phyloP scores from a whole-genome alignment of 2,113 vertebrate genomes.

The Pandion haliaetus region DNA sequence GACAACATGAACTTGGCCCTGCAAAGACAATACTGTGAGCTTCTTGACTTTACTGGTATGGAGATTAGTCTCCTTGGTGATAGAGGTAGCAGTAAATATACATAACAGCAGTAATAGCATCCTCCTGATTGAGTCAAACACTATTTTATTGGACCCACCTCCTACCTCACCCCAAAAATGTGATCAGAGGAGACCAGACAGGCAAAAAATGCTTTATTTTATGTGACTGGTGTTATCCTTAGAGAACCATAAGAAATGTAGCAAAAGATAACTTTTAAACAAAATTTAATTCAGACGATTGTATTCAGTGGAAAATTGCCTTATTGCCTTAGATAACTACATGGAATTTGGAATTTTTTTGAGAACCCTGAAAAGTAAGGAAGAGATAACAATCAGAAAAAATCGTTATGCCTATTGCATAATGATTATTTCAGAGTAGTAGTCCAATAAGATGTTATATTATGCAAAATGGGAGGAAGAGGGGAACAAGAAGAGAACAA shows the following conservation, averaged over 20 bases:
- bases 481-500: slow-evolving; percentile 7
- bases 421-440: slow-evolving; percentile 35
- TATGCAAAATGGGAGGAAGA: slow-evolving; percentile 17
- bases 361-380: not conserved
- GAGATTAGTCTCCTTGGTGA: slow-evolving; percentile 76
- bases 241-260: not conserved
- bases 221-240: not conserved
- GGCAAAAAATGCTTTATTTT: slow-evolving; percentile 38
- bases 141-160: not conserved
- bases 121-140: slow-evolving; percentile 28
- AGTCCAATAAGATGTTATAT: slow-evolving; percentile 37
- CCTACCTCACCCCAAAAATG: not conserved
- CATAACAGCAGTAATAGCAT: slow-evolving; percentile 37
- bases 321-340: slow-evolving; percentile 24
- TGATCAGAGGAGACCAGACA: slow-evolving; percentile 15
- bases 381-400: slow-evolving; percentile 1
- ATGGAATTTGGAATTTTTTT: slow-evolving; percentile 11
- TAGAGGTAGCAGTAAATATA: slow-evolving; percentile 66
- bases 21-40: slow-evolving; percentile 56
- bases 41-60: slow-evolving; percentile 66
- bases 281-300: slow-evolving; percentile 36
- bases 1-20: slow-evolving; percentile 68
- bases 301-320: slow-evolving; percentile 7
- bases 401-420: not conserved
- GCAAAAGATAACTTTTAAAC: slow-evolving; percentile 3